Evolutionary conservation across 2,888 invertebrate genomes (phyloP), one percentile per base, ranked within the genome.

Genomic region (Aelia acuminata): DNA sequence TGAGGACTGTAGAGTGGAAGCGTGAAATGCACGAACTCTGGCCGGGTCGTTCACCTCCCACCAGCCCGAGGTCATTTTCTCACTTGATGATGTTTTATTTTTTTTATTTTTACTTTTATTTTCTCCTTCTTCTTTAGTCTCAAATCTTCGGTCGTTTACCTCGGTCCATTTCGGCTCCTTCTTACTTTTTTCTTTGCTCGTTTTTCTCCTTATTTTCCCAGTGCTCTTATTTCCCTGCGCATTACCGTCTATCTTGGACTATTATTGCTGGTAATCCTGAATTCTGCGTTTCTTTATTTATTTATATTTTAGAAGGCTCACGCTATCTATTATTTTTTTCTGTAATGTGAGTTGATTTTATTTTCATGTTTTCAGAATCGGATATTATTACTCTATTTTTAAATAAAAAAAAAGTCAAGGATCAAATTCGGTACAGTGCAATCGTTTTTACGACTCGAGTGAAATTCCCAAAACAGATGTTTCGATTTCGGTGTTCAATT

Each of bases 121-220:
- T 53, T 53, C 39, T 85, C n/a, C 39, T 49, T 39, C 39, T 31
- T 80, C 80, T 50, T 31, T 39, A 85, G 85, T 39, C 53, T 85
- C 85, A 85, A 85, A 85, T 85, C 50, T 35, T 53, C 57, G 85
- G 85, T 22, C 85, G 53, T 85, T 85, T 53, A 85, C 85, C 85
- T 20, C 35, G 84, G 48, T 35, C 63, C 63, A 70, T 70, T 70
- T 70, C 63, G 63, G 63, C 18, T 70, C 31, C 35, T 70, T 70
- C 63, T 70, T 70, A 70, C 35, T 70, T 70, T 70, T 70, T 31
- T 70, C 63, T 70, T 70, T 70, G 31, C 63, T 70, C 20, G 63
- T 70, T 70, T 70, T 70, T 70, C 26, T 57, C 18, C 49, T 49
- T 57, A 26, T 15, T 70, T 35, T 18, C 35, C 18, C 11, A 35